A percentile compares a stretch with the other conserved stretches of the same genome.
Evolutionary conservation across 2,888 invertebrate genomes (phyloP).

Genomic region (Mycalesis mineus): DNA sequence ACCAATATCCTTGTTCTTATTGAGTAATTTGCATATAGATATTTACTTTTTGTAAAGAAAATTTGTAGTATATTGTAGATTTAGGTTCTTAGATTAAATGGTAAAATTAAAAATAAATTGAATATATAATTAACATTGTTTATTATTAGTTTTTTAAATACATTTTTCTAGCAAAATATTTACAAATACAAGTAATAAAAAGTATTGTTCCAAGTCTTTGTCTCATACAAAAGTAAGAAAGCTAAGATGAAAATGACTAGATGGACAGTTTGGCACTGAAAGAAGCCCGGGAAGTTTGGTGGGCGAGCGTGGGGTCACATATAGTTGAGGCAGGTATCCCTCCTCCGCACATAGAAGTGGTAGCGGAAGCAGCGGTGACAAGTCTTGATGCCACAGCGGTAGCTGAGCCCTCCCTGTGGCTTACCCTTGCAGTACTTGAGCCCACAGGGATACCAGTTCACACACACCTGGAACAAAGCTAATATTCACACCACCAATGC

Average conservation of each 20-base stretch:
- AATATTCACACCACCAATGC: no score
- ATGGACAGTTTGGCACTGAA: constrained; percentile 32
- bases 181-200: constrained; percentile 40
- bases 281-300: constrained; percentile 23
- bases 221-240: constrained; percentile 24
- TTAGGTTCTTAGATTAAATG: constrained; percentile 2
- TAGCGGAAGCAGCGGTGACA: constrained; percentile 94
- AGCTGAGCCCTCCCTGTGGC: constrained; percentile 82
- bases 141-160: constrained; percentile 31
- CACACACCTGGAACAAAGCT: constrained; percentile 55
- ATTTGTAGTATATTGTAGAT: no score
- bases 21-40: no score
- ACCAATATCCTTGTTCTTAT: no score
- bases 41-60: no score
- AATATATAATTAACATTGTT: constrained; percentile 26
- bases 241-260: constrained; percentile 35
- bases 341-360: constrained; percentile 89
- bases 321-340: constrained; percentile 75
- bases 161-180: constrained; percentile 48
- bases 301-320: constrained; percentile 57
- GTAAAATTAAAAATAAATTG: constrained; percentile 28
- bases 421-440: constrained; percentile 95
- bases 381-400: constrained; percentile 97
- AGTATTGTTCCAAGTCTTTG: constrained; percentile 27
- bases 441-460: constrained; percentile 98